Percentiles rank a stretch among this genome's conserved stretches.
Evolutionary conservation across 1,140 invertebrate genomes (phyloP).

Genomic region (Heterodera carotae): DNA sequence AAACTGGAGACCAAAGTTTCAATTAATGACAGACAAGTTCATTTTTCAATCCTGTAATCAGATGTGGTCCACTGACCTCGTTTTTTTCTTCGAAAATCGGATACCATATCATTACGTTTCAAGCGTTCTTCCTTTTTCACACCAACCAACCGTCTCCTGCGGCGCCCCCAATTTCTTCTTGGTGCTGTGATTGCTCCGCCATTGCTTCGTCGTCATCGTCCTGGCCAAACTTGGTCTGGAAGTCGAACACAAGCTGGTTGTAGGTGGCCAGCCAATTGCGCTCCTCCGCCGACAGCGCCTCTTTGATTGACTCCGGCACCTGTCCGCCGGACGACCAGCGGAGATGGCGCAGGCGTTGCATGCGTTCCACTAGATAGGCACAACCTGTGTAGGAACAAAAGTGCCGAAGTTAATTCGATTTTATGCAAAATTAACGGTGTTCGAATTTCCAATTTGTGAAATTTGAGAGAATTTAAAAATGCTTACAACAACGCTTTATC

Average conservation of each 20-base stretch:
- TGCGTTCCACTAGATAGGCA: slow-evolving; percentile 43
- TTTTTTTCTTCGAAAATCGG: too few relatives aligned
- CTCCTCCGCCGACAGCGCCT: slow-evolving; percentile 44
- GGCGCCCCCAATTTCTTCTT: neutral
- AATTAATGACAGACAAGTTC: too few relatives aligned
- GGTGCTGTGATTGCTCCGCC: neutral
- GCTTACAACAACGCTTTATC: slow-evolving; percentile 43
- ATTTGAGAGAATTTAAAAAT: neutral
- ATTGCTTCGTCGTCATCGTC: slow-evolving; percentile 24
- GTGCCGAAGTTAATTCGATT: neutral
- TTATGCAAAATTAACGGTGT: neutral
- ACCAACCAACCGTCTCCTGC: neutral
- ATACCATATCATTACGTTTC: too few relatives aligned
- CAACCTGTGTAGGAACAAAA: slow-evolving; percentile 8
- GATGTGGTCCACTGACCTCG: too few relatives aligned
- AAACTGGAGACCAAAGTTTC: too few relatives aligned
- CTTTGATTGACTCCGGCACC: slow-evolving; percentile 28
- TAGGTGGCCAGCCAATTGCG: slow-evolving; percentile 43
- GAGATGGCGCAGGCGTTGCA: slow-evolving; percentile 42
- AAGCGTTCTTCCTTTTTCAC: neutral
- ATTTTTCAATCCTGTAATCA: too few relatives aligned
- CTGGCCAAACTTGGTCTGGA: slow-evolving; percentile 40
- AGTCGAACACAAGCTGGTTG: slow-evolving; percentile 40
- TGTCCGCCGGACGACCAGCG: slow-evolving; percentile 41
- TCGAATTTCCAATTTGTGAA: neutral